Conservation (phyloP, 1,140 invertebrate genomes). For the Patella vulgata region DNA sequence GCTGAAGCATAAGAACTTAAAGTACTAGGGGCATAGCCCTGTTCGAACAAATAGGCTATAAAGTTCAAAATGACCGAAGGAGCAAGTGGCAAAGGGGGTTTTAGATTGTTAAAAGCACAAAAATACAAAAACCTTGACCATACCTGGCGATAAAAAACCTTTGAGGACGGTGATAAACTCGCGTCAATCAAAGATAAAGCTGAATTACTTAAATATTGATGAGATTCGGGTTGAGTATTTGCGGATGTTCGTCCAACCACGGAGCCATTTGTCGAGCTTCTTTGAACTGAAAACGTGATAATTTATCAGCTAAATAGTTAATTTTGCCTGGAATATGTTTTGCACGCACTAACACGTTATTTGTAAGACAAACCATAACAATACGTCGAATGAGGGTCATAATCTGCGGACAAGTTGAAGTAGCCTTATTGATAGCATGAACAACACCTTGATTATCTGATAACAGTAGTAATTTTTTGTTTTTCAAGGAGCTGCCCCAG, state of each 20-base stretch:
- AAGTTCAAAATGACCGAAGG: neutral
- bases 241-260: constrained; percentile 7
- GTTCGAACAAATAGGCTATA: constrained; percentile 2
- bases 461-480: neutral
- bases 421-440: constrained; percentile 29
- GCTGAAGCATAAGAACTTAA: constrained; percentile 10
- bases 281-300: constrained; percentile 31
- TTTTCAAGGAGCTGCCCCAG: neutral
- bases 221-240: neutral
- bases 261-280: neutral
- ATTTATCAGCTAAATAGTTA: constrained; percentile 19
- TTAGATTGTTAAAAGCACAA: neutral
- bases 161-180: constrained; percentile 1
- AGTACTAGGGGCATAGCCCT: neutral
- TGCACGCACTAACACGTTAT: constrained; percentile 15
- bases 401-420: constrained; percentile 14
- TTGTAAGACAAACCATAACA: constrained; percentile 16
- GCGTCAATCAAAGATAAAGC: neutral
- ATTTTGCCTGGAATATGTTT: constrained; percentile 23
- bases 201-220: neutral
- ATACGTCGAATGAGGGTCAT: constrained; percentile 29
- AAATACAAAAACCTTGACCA: constrained; percentile 1
- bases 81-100: neutral
- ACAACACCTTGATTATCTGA: constrained; percentile 21
- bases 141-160: neutral